Evolutionary conservation across 2,797 vertebrate species (phyloP), one percentile per base, ranked within the genome.

Genomic region (Aphelocoma californica): DNA sequence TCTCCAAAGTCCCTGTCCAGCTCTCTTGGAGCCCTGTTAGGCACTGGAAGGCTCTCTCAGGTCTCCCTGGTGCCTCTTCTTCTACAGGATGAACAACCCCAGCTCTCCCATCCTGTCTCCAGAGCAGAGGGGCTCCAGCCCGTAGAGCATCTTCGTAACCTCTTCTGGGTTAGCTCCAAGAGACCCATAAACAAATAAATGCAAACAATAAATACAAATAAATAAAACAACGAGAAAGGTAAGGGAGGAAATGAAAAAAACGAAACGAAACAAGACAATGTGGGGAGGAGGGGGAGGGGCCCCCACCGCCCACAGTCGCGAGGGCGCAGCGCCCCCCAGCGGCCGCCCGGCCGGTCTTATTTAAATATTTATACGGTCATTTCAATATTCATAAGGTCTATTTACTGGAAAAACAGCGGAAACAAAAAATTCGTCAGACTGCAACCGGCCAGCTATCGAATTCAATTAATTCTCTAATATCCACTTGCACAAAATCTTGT

Each of bases 341-440:
- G 88, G 81, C 67, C 67, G 5, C 14, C 18, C 3, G 5, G 26
- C 2, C 9, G 0, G 0, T 0, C 0, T 0, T 0, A 31, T 19
- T 65, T 65, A 17, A 71, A 71, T 65, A 71, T 26, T 64, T 50
- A 79, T 28, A 6, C 26, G 2, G 4, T 48, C 2, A 28, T 79
- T 57, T 75, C 32, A 84, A 71, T 45, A 54, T 7, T 48, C 19
- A 44, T n/a, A 5, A 80, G 25, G 10, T 0, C 11, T 4, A 25
- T 58, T 62, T n/a, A 38, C 25, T 5, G 47, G 28, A 48, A 67
- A 78, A 80, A 42, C 7, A 15, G 23, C 1, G 8, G 36, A 48
- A 91, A 79, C 3, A 26, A 67, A 87, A 62, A 66, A 28, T 15
- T 34, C 2, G 1, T 16, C 36, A 65, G 45, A n/a, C n/a, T 7